Base-by-base conservation (phyloP, 2,797 vertebrate species). In the Calcarius lapponicus region DNA sequence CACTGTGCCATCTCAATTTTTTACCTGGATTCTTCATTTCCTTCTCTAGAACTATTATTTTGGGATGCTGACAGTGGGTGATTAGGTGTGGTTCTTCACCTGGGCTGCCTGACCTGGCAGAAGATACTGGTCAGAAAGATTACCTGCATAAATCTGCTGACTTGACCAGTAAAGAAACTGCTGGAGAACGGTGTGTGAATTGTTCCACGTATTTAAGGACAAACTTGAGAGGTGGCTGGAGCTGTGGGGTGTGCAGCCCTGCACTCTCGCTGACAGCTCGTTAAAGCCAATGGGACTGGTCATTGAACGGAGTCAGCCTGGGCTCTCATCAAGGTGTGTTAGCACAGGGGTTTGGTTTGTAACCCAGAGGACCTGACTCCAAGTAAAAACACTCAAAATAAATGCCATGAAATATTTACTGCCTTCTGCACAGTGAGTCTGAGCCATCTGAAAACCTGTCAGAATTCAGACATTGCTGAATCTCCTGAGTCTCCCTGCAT, bases 391-490 rank as follows among this genome's bases (percentile, higher is more conserved):
- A 60, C 53, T 91, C 62, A 56, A 86, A 95, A 85, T 80, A 96
- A 97, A 95, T 76, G 91, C 22, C 54, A 94, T 96, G 53, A 97
- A 97, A 96, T 96, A 97, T 97, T 97, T 90, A 97, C 85, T 86
- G 74, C 40, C 47, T 91, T 84, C 88, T 92, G 79, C 92, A 87
- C 45, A 21, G 79, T 13, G 67, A 88, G 60, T 65, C 72, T 75
- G 83, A 80, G 40, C 84, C 88, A 28, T 57, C 93, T 82, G 72
- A 86, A 72, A 76, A 90, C 64, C 88, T 97, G 95, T 95, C 93
- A 96, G 92, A 85, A 93, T 83, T 45, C 70, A 90, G 18, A 65
- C 60, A 40, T 40, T 91, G 45, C 34, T 58, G 80, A 28, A 21
- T 72, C 66, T 86, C 62, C 54, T 7, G 13, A 62, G 50, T 57